These are phyloP conservation scores for Hucho hucho DNA, from an alignment of 2,113 vertebrate species.

Conservation along the genomic window DNA sequence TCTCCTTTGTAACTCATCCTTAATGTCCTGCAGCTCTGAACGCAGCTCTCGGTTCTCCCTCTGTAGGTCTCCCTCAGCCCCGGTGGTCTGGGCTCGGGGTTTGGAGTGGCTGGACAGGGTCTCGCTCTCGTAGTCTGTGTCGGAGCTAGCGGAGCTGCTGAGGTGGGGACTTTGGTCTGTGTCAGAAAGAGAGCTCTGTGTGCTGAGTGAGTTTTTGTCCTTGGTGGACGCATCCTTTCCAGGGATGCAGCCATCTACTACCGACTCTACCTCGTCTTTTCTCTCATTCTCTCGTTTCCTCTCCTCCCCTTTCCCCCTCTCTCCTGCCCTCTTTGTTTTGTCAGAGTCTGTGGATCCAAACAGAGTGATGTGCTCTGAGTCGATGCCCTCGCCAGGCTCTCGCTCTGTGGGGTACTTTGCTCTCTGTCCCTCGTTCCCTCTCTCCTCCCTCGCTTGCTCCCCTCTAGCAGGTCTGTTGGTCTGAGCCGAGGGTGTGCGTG, in stretches of 20 bases:
- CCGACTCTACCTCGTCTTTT: conserved; percentile 2
- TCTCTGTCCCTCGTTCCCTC: conserved; percentile 15
- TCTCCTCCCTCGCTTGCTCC: conserved; percentile 36
- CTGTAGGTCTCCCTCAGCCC: conserved; percentile 48
- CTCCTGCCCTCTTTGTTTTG: conserved; percentile 19
- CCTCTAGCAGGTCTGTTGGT: conserved; percentile 41
- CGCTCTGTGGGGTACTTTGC: conserved; percentile 61
- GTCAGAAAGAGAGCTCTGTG: neutral
- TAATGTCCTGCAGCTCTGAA: conserved; percentile 62
- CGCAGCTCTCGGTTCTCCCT: conserved; percentile 60
- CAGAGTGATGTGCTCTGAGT: conserved; percentile 65
- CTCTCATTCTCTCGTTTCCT: neutral
- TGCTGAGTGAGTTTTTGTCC: conserved; percentile 21
- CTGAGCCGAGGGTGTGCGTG: conserved; percentile 21
- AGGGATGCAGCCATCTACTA: neutral
- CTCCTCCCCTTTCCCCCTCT: conserved; percentile 11
- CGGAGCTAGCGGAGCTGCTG: neutral
- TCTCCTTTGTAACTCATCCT: conserved; percentile 64
- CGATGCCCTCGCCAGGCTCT: conserved; percentile 77
- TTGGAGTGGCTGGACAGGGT: neutral
- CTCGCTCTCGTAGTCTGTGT: neutral
- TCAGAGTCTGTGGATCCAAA: conserved; percentile 44
- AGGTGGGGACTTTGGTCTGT: neutral
- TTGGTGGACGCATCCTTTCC: conserved; percentile 22
- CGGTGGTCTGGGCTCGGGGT: neutral